A percentile compares a stretch with the other conserved stretches of the same genome.
These are phyloP conservation scores for Phortica variegata DNA, from an alignment of 1,140 invertebrate genomes.

Conservation along the genomic window DNA sequence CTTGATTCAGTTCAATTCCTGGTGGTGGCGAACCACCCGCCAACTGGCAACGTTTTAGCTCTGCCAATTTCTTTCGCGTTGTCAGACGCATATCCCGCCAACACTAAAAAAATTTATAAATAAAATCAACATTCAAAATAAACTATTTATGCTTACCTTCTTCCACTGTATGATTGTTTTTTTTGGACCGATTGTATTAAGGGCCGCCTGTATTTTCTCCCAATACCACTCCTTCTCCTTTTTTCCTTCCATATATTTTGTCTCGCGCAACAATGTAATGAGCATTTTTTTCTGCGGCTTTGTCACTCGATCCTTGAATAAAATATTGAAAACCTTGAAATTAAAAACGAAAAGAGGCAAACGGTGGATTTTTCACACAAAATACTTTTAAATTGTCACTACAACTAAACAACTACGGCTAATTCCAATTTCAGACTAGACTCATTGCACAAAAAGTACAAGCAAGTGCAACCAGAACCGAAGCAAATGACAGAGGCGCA, in stretches of 20 bases:
- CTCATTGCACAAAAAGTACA: no score
- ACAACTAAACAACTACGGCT: no score
- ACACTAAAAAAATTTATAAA: no score
- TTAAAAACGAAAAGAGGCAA: conserved; percentile 1
- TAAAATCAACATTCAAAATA: not conserved
- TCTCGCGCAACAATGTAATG: conserved; percentile 49
- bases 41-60: conserved; percentile 48
- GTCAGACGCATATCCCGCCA: conserved; percentile 54
- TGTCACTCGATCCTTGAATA: conserved; percentile 51
- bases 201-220: conserved; percentile 52
- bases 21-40: conserved; percentile 50
- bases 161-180: conserved; percentile 57
- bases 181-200: conserved; percentile 52
- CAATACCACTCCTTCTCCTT: conserved; percentile 56
- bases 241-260: conserved; percentile 54
- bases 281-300: conserved; percentile 56
- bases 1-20: conserved; percentile 49
- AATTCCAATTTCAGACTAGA: no score
- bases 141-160: conserved; percentile 26
- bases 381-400: conserved; percentile 2
- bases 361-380: conserved; percentile 12
- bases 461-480: no score
- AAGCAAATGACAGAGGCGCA: no score
- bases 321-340: conserved; percentile 23
- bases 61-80: conserved; percentile 47